phyloP scores from a whole-genome alignment of 2,113 vertebrate genomes.

The Corydoras sp. region DNA sequence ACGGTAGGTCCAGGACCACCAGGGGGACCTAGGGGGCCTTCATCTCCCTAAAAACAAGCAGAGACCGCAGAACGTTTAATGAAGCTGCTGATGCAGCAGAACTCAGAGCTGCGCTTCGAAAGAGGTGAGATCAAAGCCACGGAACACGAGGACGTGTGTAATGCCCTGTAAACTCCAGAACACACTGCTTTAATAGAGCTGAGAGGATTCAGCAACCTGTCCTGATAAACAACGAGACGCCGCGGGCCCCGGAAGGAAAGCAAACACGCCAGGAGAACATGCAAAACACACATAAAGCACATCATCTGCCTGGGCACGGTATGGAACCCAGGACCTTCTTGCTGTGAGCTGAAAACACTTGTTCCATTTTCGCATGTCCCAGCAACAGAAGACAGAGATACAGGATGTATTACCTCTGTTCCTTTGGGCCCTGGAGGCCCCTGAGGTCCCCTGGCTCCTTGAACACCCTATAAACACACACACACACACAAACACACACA shows the following conservation, averaged over 20 bases:
- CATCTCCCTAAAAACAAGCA: slow-evolving; percentile 76
- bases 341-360: not conserved
- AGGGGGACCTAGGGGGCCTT: slow-evolving; percentile 79
- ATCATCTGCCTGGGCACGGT: too few relatives aligned
- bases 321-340: too few relatives aligned
- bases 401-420: slow-evolving; percentile 71
- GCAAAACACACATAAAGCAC: too few relatives aligned
- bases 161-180: too few relatives aligned
- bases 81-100: not conserved
- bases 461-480: slow-evolving; percentile 71
- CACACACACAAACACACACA: slow-evolving; percentile 38
- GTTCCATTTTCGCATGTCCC: not conserved
- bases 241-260: too few relatives aligned
- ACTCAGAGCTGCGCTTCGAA: too few relatives aligned
- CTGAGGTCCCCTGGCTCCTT: slow-evolving; percentile 77
- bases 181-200: too few relatives aligned
- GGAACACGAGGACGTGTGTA: too few relatives aligned
- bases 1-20: slow-evolving; percentile 79
- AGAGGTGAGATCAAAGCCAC: too few relatives aligned
- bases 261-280: too few relatives aligned
- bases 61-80: slow-evolving; percentile 21
- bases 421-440: slow-evolving; percentile 85
- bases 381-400: not conserved
- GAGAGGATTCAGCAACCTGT: too few relatives aligned
- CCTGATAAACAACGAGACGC: too few relatives aligned